A percentile compares a stretch with the other conserved stretches of the same genome.
These are phyloP conservation scores for Epirrhoe tristata DNA, from an alignment of 2,888 invertebrate genomes.

Conservation along the genomic window DNA sequence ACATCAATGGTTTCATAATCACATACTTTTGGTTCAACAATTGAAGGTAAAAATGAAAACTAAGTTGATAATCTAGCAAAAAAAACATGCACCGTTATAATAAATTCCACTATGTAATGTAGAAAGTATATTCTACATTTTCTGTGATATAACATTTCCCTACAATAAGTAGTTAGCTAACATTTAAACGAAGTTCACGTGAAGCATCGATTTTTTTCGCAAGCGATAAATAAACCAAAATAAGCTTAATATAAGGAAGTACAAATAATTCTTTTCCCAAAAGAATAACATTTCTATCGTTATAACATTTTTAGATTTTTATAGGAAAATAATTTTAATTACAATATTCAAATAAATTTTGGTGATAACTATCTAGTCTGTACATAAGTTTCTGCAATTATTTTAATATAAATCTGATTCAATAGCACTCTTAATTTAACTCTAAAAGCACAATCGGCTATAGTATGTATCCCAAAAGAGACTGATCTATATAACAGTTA, in stretches of 20 bases:
- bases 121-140: slow-evolving; percentile 16
- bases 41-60: slow-evolving; percentile 46
- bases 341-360: slow-evolving; percentile 64
- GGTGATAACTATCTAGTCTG: slow-evolving; percentile 49
- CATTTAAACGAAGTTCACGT: slow-evolving; percentile 14
- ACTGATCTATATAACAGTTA: slow-evolving; percentile 36
- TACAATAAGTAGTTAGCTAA: slow-evolving; percentile 11
- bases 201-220: slow-evolving; percentile 16
- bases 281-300: slow-evolving; percentile 77
- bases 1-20: slow-evolving; percentile 82
- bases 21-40: slow-evolving; percentile 60
- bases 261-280: slow-evolving; percentile 81
- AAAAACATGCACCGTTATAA: slow-evolving; percentile 35
- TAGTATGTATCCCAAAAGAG: slow-evolving; percentile 50
- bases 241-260: slow-evolving; percentile 70
- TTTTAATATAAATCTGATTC: slow-evolving; percentile 43
- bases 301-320: slow-evolving; percentile 49
- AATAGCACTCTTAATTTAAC: slow-evolving; percentile 66
- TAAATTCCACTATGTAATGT: slow-evolving; percentile 21
- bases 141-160: slow-evolving; percentile 10
- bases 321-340: slow-evolving; percentile 60
- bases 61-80: slow-evolving; percentile 25
- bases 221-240: slow-evolving; percentile 43
- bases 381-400: slow-evolving; percentile 41
- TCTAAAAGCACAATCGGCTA: slow-evolving; percentile 79